These are phyloP conservation scores for Iselma pallidipennis DNA, from an alignment of 2,888 invertebrate genomes.

Conservation along the genomic window DNA sequence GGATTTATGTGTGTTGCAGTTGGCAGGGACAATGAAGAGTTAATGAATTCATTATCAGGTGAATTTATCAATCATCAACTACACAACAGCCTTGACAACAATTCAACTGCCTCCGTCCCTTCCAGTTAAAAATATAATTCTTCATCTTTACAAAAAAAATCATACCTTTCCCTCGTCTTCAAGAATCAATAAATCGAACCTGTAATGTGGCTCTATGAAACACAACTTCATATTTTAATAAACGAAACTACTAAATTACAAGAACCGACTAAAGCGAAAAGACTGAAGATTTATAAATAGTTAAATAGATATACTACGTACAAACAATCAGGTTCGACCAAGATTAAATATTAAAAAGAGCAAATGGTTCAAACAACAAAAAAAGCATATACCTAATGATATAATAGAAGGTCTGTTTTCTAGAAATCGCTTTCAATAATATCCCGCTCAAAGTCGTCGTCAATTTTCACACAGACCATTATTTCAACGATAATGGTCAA, in stretches of 20 bases:
- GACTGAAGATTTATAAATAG: background rate
- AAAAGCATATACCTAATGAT: no score
- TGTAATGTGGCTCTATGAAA: no score
- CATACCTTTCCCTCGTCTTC: no score
- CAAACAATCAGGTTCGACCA: background rate
- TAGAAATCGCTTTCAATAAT: no score
- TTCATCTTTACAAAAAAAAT: background rate
- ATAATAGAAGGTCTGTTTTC: no score
- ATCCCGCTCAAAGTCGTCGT: no score
- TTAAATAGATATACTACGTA: background rate
- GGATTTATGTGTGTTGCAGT: constrained; percentile 65
- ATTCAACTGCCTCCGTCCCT: constrained; percentile 38
- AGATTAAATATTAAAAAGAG: background rate
- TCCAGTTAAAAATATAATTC: background rate
- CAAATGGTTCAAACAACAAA: no score
- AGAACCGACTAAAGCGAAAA: background rate
- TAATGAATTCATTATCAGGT: constrained; percentile 67
- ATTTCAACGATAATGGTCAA: no score
- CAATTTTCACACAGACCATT: no score
- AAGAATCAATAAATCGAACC: background rate
- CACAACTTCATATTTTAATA: no score
- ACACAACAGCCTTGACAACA: constrained; percentile 28
- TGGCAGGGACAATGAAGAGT: constrained; percentile 86
- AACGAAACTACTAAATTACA: background rate
- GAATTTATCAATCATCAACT: constrained; percentile 3